Evolutionary conservation across 2,888 invertebrate genomes (phyloP).

Genomic region (Prosapia bicincta): DNA sequence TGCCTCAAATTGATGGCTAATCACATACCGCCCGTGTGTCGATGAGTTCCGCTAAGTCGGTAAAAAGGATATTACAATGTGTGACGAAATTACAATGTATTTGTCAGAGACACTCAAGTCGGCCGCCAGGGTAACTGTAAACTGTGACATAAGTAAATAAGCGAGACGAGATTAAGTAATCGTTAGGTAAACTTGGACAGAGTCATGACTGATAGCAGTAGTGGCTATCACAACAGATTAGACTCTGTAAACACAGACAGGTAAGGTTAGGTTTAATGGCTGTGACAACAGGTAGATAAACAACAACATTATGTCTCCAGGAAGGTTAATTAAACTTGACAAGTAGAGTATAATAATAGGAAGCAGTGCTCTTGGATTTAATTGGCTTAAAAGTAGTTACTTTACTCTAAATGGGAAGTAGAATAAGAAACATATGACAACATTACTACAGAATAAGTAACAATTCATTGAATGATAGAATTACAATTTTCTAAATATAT

Average conservation of each 20-base stretch:
- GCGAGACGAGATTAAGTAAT: not conserved
- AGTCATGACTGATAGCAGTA: not conserved
- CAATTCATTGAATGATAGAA: too few relatives aligned
- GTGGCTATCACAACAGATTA: not conserved
- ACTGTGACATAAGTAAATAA: not conserved
- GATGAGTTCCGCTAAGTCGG: not conserved
- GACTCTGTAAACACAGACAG: not conserved
- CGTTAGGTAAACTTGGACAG: not conserved
- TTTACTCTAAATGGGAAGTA: too few relatives aligned
- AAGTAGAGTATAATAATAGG: too few relatives aligned
- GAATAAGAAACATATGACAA: too few relatives aligned
- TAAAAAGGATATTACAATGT: not conserved
- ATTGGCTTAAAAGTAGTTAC: too few relatives aligned
- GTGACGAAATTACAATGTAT: not conserved
- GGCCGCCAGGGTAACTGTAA: not conserved
- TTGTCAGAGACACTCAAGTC: not conserved
- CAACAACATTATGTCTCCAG: not conserved
- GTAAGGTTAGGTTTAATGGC: not conserved
- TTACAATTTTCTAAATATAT: too few relatives aligned
- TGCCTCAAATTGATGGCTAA: not conserved
- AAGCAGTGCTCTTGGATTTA: too few relatives aligned
- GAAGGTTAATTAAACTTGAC: not conserved
- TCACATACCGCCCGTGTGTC: not conserved
- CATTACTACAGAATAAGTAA: too few relatives aligned
- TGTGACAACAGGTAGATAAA: not conserved